Evolutionary conservation across 2,113 vertebrate genomes (phyloP), one percentile per base, ranked within the genome.

Genomic region (Picathartes gymnocephalus): DNA sequence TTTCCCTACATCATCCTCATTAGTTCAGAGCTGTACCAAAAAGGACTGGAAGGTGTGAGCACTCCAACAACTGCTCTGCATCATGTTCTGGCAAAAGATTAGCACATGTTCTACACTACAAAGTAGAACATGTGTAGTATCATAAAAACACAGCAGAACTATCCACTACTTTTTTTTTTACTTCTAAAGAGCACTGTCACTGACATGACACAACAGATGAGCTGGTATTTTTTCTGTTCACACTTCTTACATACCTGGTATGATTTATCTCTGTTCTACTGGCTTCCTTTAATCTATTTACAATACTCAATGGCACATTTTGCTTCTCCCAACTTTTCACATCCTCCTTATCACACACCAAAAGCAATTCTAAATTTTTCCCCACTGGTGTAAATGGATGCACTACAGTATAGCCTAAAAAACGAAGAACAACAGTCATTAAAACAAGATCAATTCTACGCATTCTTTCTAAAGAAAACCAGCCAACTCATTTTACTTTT

Each of bases 311-410:
- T 0, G 98, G 97, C 37, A 99, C 94, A 47, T 77, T 80, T 25
- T 93, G 97, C 84, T 96, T 98, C 90, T 73, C 98, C 99, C 99
- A 99, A 0, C 97, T 98, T 78, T 96, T 92, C 48, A 70, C 58
- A 45, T 98, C 98, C 27, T 97, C 95, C 2, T 96, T 70, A 61
- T 98, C 93, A 22, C 95, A 95, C 62, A 98, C 74, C 68, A 98
- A 81, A 61, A 99, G 97, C 92, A 99, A 94, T 65, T 98, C 97
- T 8, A 97, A 96, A 92, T 90, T 97, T 71, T 98, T 99, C 64
- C 99, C 98, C 4, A 81, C 85, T 1, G 92, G 88, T 95, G 97
- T 98, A 94, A 99, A 99, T 9, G 99, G 99, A 56, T 98, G 98
- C 72, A 99, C 98, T 74, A 98, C 94, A 4, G 90, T 53, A 95